These are phyloP conservation scores for Malurus cyaneus DNA, from an alignment of 2,113 vertebrate species.

Conservation along the genomic window DNA sequence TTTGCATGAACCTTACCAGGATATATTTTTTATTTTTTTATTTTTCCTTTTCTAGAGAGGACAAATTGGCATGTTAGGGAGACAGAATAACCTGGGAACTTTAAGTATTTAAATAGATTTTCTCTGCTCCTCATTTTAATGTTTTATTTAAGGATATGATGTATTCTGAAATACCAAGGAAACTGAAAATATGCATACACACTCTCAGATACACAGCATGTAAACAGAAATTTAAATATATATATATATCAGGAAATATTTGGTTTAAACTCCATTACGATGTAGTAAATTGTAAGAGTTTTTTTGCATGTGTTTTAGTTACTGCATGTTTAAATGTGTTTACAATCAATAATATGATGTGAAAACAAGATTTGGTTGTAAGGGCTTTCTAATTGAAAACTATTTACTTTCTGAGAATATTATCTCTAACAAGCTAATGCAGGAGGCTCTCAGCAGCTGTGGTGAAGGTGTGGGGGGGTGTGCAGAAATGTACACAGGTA, in stretches of 20 bases:
- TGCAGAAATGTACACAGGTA: neutral
- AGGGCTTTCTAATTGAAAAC: neutral
- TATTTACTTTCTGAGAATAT: neutral
- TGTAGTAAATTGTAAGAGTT: neutral
- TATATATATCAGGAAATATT: neutral
- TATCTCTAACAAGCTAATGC: neutral
- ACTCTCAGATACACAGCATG: neutral
- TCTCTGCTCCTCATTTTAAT: neutral
- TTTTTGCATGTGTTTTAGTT: neutral
- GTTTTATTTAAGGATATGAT: neutral
- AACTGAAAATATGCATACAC: neutral
- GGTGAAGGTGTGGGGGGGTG: too few relatives aligned
- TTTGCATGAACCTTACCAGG: slow-evolving; percentile 36
- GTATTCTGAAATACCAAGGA: neutral
- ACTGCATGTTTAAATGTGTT: neutral
- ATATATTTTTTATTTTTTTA: neutral
- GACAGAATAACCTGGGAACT: neutral
- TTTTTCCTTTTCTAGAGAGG: neutral
- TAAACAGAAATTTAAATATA: neutral
- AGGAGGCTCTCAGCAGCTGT: neutral
- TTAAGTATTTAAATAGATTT: neutral
- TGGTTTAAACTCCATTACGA: neutral
- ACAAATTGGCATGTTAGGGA: neutral
- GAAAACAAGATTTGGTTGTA: neutral
- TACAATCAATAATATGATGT: neutral